phyloP scores from a whole-genome alignment of 2,113 vertebrate genomes.

The Lagopus muta region DNA sequence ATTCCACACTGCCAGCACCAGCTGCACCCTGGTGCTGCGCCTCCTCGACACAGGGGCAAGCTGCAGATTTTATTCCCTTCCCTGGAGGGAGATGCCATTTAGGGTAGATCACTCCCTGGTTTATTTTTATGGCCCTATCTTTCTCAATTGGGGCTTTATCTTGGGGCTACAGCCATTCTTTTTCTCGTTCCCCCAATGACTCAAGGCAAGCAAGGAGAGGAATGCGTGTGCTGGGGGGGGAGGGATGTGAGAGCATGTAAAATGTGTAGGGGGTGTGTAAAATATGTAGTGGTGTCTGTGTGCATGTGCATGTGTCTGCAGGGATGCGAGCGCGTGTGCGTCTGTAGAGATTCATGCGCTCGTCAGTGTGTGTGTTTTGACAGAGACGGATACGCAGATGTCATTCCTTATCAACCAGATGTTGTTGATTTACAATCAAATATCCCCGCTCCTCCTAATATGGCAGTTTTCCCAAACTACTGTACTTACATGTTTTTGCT shows the following conservation, averaged over 20 bases:
- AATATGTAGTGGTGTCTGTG: background rate
- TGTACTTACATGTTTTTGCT: constrained; percentile 48
- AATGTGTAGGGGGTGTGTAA: background rate
- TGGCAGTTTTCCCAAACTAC: constrained; percentile 66
- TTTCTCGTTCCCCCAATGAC: background rate
- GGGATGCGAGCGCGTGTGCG: background rate
- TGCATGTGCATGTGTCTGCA: background rate
- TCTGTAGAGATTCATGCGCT: background rate
- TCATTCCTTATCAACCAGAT: constrained; percentile 64
- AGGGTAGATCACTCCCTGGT: constrained; percentile 20
- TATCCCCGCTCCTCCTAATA: constrained; percentile 63
- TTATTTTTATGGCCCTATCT: constrained; percentile 26
- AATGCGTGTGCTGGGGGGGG: fast-evolving
- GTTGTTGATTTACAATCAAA: constrained; percentile 61
- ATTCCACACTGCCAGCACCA: background rate
- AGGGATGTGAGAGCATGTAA: background rate
- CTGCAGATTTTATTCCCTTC: background rate
- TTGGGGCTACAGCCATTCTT: background rate
- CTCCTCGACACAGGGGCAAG: background rate
- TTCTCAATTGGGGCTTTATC: background rate
- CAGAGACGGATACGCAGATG: constrained; percentile 20
- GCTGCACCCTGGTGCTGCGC: background rate
- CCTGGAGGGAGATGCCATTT: constrained; percentile 39
- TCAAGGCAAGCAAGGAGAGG: background rate
- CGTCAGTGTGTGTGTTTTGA: background rate